Percentiles rank a stretch among this genome's conserved stretches.
These are phyloP conservation scores for Eubasilissa regina DNA, from an alignment of 1,140 invertebrate genomes.

Conservation along the genomic window DNA sequence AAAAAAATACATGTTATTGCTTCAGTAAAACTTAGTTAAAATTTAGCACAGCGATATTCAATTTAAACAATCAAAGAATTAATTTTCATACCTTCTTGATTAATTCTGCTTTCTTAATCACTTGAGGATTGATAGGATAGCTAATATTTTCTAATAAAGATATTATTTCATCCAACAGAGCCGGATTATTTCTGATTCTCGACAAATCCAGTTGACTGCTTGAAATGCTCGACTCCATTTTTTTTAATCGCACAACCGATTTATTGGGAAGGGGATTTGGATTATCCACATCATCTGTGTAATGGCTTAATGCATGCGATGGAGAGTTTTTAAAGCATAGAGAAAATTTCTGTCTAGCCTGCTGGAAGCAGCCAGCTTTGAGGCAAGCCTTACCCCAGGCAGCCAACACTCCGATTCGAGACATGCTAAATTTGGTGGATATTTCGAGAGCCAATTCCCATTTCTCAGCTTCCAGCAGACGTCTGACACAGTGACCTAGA, in stretches of 20 bases:
- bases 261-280: constrained; percentile 6
- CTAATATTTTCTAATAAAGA: constrained; percentile 77
- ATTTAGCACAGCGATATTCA: not conserved
- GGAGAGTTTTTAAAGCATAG: constrained; percentile 72
- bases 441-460: constrained; percentile 89
- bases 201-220: constrained; percentile 43
- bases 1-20: not conserved
- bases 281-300: not conserved
- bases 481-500: constrained; percentile 68
- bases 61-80: not conserved
- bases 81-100: constrained; percentile 64
- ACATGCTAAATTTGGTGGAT: constrained; percentile 87
- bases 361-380: constrained; percentile 82
- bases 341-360: constrained; percentile 80
- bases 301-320: not conserved
- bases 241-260: constrained; percentile 63
- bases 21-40: not conserved
- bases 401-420: constrained; percentile 85
- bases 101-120: constrained; percentile 67
- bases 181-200: constrained; percentile 71
- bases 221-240: constrained; percentile 62
- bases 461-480: constrained; percentile 84
- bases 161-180: constrained; percentile 79
- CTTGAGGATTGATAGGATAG: constrained; percentile 68
- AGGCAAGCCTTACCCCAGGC: constrained; percentile 90